phyloP scores from a whole-genome alignment of 2,888 invertebrate genomes.

The Macropis europaea region DNA sequence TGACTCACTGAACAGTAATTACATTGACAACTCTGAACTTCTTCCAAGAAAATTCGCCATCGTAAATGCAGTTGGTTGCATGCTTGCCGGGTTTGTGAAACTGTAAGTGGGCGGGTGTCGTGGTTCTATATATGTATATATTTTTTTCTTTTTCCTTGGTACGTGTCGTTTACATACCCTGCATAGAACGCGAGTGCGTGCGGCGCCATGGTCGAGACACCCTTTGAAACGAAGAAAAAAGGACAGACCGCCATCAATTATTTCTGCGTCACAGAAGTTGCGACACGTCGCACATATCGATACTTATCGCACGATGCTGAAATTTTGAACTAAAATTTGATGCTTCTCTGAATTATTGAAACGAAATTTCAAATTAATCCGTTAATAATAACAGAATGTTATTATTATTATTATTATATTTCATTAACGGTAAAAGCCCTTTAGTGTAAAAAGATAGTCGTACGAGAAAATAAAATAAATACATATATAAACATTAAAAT shows the following conservation, averaged over 20 bases:
- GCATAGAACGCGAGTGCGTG: slow-evolving; percentile 37
- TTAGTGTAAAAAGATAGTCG: too few species aligned
- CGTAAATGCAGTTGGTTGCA: not conserved
- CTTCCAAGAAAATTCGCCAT: not conserved
- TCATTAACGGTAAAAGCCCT: too few species aligned
- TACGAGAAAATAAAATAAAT: too few species aligned
- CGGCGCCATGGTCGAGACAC: slow-evolving; percentile 52
- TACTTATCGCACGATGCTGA: not conserved
- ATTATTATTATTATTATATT: too few species aligned
- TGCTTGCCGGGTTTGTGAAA: slow-evolving; percentile 3
- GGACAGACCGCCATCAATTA: slow-evolving; percentile 36
- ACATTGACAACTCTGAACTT: not conserved
- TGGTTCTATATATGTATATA: too few species aligned
- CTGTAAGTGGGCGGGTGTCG: slow-evolving; percentile 6
- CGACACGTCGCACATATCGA: not conserved
- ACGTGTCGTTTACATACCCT: slow-evolving; percentile 15
- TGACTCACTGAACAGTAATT: not conserved
- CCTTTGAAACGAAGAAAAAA: slow-evolving; percentile 17
- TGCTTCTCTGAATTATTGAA: too few species aligned
- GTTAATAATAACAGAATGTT: too few species aligned
- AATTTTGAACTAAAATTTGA: not conserved
- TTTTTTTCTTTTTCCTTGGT: not conserved
- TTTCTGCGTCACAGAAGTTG: slow-evolving; percentile 16
- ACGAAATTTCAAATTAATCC: too few species aligned
- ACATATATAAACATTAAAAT: too few species aligned